Base-by-base conservation (phyloP, 2,113 vertebrate genomes). In the Erpornis zantholeuca region DNA sequence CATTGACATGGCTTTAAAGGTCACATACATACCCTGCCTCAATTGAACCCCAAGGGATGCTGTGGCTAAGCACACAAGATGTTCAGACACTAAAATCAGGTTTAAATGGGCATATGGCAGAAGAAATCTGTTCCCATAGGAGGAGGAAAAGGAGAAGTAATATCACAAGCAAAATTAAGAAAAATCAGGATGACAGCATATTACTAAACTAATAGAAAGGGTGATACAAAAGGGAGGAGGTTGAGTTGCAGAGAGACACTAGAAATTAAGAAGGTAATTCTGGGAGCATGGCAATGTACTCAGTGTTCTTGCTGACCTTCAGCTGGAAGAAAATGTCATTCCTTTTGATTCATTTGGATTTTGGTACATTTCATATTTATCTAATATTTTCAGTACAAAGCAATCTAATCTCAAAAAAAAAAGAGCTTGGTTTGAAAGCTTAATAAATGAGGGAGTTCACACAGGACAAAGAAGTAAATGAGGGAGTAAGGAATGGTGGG, bases 81-180 rank as follows among this genome's bases (percentile, higher is more conserved):
- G 94, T 93, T 94, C 94, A 65, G 68, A 81, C 80, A 76, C 96
- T 88, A 96, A 96, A 96, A 90, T 97, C 96, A 97, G 95, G 93
- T 96, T 96, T 94, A 94, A 94, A 88, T 86, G 96, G 96, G 88
- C 96, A 95, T 88, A 95, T 96, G 96, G 95, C 92, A 94, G 93
- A 88, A 97, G 91, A 97, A 96, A 92, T 95, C 72, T 96, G 95
- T 77, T 97, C 71, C 56, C 91, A 83, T 66, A 94, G 96, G 90
- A 86, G 70, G 15, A 40, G 33, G 24, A 78, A 93, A 95, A 95
- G 50, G 88, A 96, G 76, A 97, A 96, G 82, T 93, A 94, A 92
- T 93, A 94, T 95, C 96, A 89, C 90, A 76, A 90, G 86, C 4
- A 0, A 97, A 98, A 95, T 94, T 85, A 91, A 91, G 73, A 89